Conservation (phyloP, 1,140 invertebrate species). For the Drosophila sp. region DNA sequence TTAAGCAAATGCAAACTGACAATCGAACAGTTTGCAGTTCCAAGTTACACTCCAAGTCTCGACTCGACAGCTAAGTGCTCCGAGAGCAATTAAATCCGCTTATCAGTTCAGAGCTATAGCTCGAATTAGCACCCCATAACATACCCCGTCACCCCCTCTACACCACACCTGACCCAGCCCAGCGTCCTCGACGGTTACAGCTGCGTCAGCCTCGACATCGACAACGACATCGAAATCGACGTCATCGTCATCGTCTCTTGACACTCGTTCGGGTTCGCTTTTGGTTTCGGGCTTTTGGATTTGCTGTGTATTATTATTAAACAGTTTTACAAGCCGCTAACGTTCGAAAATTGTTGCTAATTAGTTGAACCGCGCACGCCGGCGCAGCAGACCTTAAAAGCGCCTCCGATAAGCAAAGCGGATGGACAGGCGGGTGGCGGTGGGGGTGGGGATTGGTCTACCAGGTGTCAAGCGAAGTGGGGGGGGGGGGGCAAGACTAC, state of each 20-base stretch:
- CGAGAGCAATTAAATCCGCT: slow-evolving; percentile 77
- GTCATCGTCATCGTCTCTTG: slow-evolving; percentile 27
- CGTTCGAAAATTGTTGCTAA: slow-evolving; percentile 80
- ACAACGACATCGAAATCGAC: slow-evolving; percentile 18
- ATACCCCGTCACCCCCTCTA: neutral
- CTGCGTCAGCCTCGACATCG: slow-evolving; percentile 18
- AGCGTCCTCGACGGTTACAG: slow-evolving; percentile 42
- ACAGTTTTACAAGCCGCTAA: slow-evolving; percentile 81
- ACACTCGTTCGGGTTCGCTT: slow-evolving; percentile 20
- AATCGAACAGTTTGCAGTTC: slow-evolving; percentile 27
- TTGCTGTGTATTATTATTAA: slow-evolving; percentile 68
- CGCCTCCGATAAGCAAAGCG: slow-evolving; percentile 38
- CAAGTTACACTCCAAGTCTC: slow-evolving; percentile 31
- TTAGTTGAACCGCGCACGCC: slow-evolving; percentile 75
- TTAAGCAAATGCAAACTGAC: slow-evolving; percentile 58
- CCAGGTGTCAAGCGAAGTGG: slow-evolving; percentile 5
- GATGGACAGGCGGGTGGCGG: neutral
- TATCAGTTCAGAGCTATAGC: slow-evolving; percentile 71
- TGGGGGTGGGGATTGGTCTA: too few relatives aligned
- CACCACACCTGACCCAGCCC: neutral
- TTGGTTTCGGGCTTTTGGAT: slow-evolving; percentile 11
- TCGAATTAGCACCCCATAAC: slow-evolving; percentile 61
- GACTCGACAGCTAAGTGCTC: slow-evolving; percentile 34
- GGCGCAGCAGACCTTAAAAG: slow-evolving; percentile 78
- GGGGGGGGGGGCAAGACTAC: neutral